Conservation (phyloP, 2,113 vertebrate species). For the Naja naja region DNA sequence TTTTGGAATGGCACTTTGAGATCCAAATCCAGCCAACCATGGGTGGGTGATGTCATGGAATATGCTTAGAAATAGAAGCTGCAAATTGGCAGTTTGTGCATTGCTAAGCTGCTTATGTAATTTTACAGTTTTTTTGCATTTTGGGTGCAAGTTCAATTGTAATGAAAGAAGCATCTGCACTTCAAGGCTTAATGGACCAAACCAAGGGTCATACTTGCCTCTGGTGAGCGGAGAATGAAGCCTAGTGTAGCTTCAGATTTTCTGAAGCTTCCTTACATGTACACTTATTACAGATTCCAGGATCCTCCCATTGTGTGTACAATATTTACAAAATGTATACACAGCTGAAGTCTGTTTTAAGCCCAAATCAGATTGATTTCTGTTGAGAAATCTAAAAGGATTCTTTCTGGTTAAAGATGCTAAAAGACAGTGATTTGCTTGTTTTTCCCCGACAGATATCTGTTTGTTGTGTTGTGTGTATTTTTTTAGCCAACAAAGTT, state of each 20-base stretch:
- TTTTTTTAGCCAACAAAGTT: constrained; percentile 3
- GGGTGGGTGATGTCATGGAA: background rate
- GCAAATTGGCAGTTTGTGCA: background rate
- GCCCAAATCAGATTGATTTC: background rate
- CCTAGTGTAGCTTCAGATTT: background rate
- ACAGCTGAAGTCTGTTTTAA: background rate
- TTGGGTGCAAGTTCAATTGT: background rate
- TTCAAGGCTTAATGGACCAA: background rate
- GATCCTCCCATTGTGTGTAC: background rate
- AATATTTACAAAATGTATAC: background rate
- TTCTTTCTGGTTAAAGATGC: background rate
- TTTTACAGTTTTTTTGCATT: background rate
- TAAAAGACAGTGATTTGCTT: background rate
- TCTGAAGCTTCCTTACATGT: background rate
- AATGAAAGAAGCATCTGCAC: background rate
- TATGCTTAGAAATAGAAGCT: background rate
- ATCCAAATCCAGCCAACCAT: background rate
- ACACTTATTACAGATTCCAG: background rate
- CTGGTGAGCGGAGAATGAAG: background rate
- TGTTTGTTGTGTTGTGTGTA: background rate
- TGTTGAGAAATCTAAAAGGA: background rate
- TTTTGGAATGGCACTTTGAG: background rate
- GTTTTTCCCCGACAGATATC: background rate
- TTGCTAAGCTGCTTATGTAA: background rate
- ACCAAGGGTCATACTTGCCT: background rate